phyloP scores from a whole-genome alignment of 2,888 invertebrate species.

The Uloborus plumipes region DNA sequence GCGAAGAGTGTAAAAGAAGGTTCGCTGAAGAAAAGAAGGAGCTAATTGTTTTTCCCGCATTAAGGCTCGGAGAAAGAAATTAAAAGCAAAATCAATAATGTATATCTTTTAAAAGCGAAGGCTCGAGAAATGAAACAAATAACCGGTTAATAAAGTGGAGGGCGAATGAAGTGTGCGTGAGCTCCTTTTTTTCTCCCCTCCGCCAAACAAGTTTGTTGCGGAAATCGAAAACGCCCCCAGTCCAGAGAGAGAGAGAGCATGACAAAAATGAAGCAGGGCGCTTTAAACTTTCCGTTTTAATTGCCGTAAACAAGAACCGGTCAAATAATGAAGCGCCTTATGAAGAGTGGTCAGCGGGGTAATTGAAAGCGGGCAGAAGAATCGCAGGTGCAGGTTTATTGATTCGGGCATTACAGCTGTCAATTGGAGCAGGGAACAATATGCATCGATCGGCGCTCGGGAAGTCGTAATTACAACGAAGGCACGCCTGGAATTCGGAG shows the following conservation, averaged over 20 bases:
- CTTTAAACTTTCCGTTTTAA: constrained; percentile 27
- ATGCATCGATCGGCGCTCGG: constrained; percentile 23
- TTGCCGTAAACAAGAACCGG: constrained; percentile 28
- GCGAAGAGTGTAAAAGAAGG: constrained; percentile 39
- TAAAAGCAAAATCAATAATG: constrained; percentile 61
- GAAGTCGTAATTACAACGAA: constrained; percentile 53
- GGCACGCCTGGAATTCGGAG: constrained; percentile 48
- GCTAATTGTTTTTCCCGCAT: constrained; percentile 62
- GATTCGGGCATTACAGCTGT: constrained; percentile 63
- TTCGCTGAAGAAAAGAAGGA: constrained; percentile 19
- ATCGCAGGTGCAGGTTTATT: constrained; percentile 33
- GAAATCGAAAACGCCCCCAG: constrained; percentile 32
- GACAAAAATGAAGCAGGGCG: constrained; percentile 35
- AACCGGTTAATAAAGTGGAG: constrained; percentile 53
- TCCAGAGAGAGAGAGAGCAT: constrained; percentile 21
- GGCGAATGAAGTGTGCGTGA: constrained; percentile 11
- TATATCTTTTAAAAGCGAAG: constrained; percentile 55
- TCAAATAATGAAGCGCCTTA: constrained; percentile 17
- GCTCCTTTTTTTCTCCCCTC: constrained; percentile 8
- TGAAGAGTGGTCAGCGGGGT: constrained; percentile 17
- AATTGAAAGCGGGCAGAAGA: constrained; percentile 40
- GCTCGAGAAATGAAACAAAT: constrained; percentile 53
- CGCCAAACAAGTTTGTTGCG: constrained; percentile 27
- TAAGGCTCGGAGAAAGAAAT: constrained; percentile 39
- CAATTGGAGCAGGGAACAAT: constrained; percentile 41